A percentile compares a stretch with the other conserved stretches of the same genome.
Evolutionary conservation across 2,113 vertebrate species (phyloP).

Genomic region (Burhinus bistriatus): DNA sequence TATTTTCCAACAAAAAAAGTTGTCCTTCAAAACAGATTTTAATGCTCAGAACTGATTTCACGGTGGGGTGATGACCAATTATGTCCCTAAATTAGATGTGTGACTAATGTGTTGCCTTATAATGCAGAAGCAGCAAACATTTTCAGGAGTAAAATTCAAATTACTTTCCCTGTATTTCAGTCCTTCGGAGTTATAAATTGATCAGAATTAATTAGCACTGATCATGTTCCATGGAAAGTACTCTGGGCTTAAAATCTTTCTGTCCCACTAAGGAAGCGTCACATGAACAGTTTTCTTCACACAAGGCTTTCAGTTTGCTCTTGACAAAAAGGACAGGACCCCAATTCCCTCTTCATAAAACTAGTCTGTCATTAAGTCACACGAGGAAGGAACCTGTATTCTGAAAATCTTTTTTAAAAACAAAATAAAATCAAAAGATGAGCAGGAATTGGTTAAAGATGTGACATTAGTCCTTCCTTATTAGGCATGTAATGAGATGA

Average conservation of each 20-base stretch:
- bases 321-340: not conserved
- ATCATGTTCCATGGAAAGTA: not conserved
- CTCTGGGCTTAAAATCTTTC: not conserved
- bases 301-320: not conserved
- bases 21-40: not conserved
- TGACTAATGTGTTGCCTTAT: not conserved
- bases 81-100: not conserved
- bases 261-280: not conserved
- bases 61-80: not conserved
- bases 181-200: not conserved
- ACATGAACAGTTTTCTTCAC: not conserved
- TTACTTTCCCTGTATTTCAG: not conserved
- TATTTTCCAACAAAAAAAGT: not conserved
- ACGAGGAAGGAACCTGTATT: not conserved
- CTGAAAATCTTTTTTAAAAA: not conserved
- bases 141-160: not conserved
- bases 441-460: not conserved
- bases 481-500: not conserved
- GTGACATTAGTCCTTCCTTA: not conserved
- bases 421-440: not conserved
- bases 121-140: not conserved
- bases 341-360: not conserved
- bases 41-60: constrained; percentile 4
- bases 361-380: not conserved
- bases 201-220: not conserved